Percentiles rank a stretch among this genome's conserved stretches.
Evolutionary conservation across 2,797 vertebrate species (phyloP).

Genomic region (Morelia viridis): DNA sequence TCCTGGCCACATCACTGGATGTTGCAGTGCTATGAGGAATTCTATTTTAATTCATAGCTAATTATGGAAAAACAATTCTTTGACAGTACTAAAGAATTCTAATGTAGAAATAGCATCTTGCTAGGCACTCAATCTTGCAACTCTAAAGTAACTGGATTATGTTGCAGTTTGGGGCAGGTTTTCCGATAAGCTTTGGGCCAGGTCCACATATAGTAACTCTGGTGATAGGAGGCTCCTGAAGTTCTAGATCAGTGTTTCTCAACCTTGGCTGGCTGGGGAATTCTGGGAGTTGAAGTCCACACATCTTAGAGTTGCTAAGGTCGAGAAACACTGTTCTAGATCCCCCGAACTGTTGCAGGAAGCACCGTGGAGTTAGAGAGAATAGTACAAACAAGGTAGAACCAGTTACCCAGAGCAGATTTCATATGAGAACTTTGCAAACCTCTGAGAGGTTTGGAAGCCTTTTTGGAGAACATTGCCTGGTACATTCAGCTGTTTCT

Average conservation of each 20-base stretch:
- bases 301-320: too few species aligned
- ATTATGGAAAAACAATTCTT: background rate
- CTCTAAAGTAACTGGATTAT: background rate
- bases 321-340: background rate
- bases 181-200: background rate
- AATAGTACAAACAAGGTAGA: background rate
- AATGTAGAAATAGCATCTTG: background rate
- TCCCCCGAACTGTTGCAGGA: background rate
- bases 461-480: background rate
- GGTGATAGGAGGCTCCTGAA: background rate
- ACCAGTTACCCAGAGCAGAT: background rate
- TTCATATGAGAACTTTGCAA: background rate
- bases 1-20: background rate
- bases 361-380: background rate
- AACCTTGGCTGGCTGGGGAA: too few species aligned
- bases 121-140: background rate
- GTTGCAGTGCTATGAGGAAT: background rate
- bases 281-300: too few species aligned
- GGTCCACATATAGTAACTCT: background rate
- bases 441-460: background rate
- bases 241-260: background rate
- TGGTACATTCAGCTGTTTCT: background rate
- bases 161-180: background rate
- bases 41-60: background rate
- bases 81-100: background rate